A percentile compares a stretch with the other conserved stretches of the same genome.
These are phyloP conservation scores for Trichomycterus rosablanca DNA, from an alignment of 2,113 vertebrate genomes.

Conservation along the genomic window DNA sequence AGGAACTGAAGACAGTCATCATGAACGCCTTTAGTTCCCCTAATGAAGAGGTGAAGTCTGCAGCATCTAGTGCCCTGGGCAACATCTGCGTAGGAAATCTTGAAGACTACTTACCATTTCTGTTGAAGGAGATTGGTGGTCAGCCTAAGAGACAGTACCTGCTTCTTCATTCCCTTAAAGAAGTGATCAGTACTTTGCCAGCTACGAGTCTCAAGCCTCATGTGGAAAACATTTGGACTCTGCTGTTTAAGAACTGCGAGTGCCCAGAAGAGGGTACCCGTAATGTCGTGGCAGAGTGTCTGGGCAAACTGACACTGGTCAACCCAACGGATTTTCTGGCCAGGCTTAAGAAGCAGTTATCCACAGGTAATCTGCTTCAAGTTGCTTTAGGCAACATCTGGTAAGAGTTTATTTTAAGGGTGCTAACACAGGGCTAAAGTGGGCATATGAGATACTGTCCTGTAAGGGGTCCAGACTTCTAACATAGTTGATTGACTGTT, in stretches of 20 bases:
- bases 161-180: constrained; percentile 85
- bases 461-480: too few relatives aligned
- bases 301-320: constrained; percentile 81
- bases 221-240: constrained; percentile 82
- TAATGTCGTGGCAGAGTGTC: constrained; percentile 85
- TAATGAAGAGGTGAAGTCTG: constrained; percentile 84
- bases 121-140: constrained; percentile 78
- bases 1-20: constrained; percentile 79
- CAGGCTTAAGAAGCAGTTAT: constrained; percentile 79
- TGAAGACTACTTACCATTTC: constrained; percentile 82
- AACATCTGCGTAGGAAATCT: constrained; percentile 80
- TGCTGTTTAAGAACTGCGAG: constrained; percentile 84
- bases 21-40: constrained; percentile 82
- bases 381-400: background rate
- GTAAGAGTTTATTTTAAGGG: too few relatives aligned
- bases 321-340: constrained; percentile 78
- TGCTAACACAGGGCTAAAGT: too few relatives aligned
- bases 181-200: constrained; percentile 78
- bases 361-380: constrained; percentile 65
- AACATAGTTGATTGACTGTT: too few relatives aligned
- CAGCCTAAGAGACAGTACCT: constrained; percentile 86
- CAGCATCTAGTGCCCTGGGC: constrained; percentile 82
- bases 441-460: too few relatives aligned
- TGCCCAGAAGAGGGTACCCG: constrained; percentile 84
- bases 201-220: constrained; percentile 72